Percentiles rank a stretch among this genome's conserved stretches.
These are phyloP conservation scores for Holacanthus passer DNA, from an alignment of 2,113 vertebrate species.

Conservation along the genomic window DNA sequence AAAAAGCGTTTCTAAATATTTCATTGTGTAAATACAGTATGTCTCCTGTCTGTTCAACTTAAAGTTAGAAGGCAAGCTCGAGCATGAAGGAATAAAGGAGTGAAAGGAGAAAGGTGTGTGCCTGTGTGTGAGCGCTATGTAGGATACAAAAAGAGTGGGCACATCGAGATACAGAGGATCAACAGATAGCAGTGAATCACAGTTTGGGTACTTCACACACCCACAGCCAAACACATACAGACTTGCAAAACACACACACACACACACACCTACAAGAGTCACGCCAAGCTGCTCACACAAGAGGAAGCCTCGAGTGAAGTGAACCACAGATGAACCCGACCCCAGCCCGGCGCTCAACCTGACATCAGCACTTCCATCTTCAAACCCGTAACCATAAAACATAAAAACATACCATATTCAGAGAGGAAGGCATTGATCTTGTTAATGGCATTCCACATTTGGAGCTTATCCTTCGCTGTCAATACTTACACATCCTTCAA, in stretches of 20 bases:
- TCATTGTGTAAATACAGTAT: constrained; percentile 38
- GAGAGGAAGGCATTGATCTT: constrained; percentile 69
- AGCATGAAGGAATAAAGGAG: constrained; percentile 18
- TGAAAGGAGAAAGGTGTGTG: constrained; percentile 37
- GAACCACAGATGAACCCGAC: constrained; percentile 48
- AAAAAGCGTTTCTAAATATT: constrained; percentile 31
- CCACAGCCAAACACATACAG: constrained; percentile 49
- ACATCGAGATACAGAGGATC: constrained; percentile 26
- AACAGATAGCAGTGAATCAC: constrained; percentile 57
- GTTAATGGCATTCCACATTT: constrained; percentile 64
- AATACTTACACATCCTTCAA: constrained; percentile 49
- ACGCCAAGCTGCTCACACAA: constrained; percentile 34
- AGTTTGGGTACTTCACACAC: constrained; percentile 49
- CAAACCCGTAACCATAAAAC: constrained; percentile 48
- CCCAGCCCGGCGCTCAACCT: constrained; percentile 33
- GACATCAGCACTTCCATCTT: constrained; percentile 52
- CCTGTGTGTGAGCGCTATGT: constrained; percentile 23
- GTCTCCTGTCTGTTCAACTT: neutral
- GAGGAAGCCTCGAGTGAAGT: constrained; percentile 51
- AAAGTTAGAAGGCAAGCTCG: constrained; percentile 1
- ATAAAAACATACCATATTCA: constrained; percentile 41
- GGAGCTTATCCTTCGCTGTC: constrained; percentile 48
- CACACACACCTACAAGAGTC: constrained; percentile 46
- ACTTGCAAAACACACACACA: constrained; percentile 29
- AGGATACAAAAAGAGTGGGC: constrained; percentile 47